A percentile compares a stretch with the other conserved stretches of the same genome.
These are phyloP conservation scores for Lamprologus tigripictilis DNA, from an alignment of 2,113 vertebrate species.

Conservation along the genomic window DNA sequence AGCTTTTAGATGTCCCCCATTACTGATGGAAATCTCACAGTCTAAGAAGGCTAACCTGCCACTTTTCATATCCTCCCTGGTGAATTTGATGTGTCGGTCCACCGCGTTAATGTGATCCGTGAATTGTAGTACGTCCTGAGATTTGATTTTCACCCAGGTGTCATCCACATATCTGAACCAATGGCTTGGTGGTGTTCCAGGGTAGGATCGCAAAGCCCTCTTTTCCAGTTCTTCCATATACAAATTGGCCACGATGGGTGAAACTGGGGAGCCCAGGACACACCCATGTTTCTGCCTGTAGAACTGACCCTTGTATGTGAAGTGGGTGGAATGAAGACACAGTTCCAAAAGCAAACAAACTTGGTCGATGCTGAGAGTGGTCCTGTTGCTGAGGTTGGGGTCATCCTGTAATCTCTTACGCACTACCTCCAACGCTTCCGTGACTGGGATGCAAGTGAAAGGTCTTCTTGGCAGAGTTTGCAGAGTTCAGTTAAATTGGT, in stretches of 20 bases:
- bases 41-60: no score
- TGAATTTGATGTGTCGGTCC: no score
- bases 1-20: no score
- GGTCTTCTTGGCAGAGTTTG: neutral
- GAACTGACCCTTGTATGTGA: neutral
- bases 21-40: no score
- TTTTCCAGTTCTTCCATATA: accelerated
- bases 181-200: no score
- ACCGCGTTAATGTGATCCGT: no score
- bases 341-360: neutral
- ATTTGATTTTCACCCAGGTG: no score
- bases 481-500: neutral
- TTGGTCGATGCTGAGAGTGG: neutral
- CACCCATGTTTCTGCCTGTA: neutral
- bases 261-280: accelerated
- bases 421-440: neutral
- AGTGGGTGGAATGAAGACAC: neutral
- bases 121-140: accelerated
- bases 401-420: neutral
- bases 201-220: accelerated
- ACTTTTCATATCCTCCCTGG: no score
- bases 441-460: neutral
- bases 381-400: neutral
- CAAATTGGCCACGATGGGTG: neutral
- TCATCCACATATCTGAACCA: neutral